Base-by-base conservation (phyloP, 35 echinoderm and acorn worm genomes). In the Apostichopus parvimensis region DNA sequence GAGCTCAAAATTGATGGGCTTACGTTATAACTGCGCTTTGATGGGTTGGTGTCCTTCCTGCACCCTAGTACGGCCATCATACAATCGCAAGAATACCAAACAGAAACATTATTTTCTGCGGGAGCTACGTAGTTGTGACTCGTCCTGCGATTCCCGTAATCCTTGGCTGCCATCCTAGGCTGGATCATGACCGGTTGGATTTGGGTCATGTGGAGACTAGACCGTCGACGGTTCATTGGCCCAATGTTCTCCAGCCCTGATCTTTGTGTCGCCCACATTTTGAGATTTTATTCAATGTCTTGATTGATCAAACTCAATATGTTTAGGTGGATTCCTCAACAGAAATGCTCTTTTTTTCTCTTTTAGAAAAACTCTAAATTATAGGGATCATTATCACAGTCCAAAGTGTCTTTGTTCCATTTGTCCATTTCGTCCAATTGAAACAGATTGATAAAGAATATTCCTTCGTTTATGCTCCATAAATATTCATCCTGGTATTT, bases 191-290 rank as follows among this genome's bases (percentile, higher is more conserved):
- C 86, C 2, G 86, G 86, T 64, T 71, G 86, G 71, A 88, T 72
- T 57, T 88, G 86, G 24, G 86, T 72, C 86, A 88, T 88, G 17
- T 88, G 86, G 11, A 88, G n/a, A 12, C 86, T 88, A 0, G 86
- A 88, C 23, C 86, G 24, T 20, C 86, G 20, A 9, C 68, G 58
- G n/a, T 24, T 45, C 21, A 72, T 5, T 18, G 86, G 57, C 0
- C 61, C 61, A 13, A 73, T 54, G 64, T 72, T 72, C 45, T 72
- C 68, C 9, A 68, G n/a, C 54, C 64, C 85, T 59, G 54, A 65
- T 73, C 86, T 73, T 55, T 88, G 86, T 17, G 86, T 88, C 18
- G 86, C 86, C 86, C 86, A 88, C 86, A 88, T 88, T n/a, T 88
- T 88, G 23, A 4, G 17, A 22, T n/a, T 75, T 75, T 75, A n/a